Evolutionary conservation across 2,888 invertebrate genomes (phyloP), one percentile per base, ranked within the genome.

Genomic region (Eulithis testata): DNA sequence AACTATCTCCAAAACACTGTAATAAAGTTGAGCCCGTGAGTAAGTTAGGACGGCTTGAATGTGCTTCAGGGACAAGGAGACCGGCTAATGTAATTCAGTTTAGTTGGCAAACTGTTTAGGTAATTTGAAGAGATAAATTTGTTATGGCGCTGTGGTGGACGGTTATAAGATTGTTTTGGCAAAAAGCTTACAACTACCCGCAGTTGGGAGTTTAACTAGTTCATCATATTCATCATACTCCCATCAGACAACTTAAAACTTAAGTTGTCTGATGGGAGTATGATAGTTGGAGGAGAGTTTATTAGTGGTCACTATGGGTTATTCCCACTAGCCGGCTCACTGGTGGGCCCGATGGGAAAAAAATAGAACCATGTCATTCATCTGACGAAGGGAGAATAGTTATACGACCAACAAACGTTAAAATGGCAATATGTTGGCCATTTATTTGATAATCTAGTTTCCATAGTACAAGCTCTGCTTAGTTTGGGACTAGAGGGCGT

Each of bases 51-150:
- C 70, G 63, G 71, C 68, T 69, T 65, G 70, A 73, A 73, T 70
- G 71, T 71, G 73, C 73, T 73, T 72, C 55, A 51, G 73, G 72
- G 72, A 72, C 71, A 65, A 64, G 67, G 64, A 69, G 67, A 70
- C 72, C 65, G 64, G 70, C 70, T 73, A 67, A 68, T 68, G 73
- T 73, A 71, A 73, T 73, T 73, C 72, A 73, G 70, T 73, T 73
- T 70, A 71, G 66, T 73, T 65, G 61, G 63, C 69, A 72, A 70
- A 70, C 72, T 69, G 73, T 72, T 73, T 72, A 67, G 66, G 67
- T 67, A 63, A 67, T 67, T 63, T 67, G 63, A 63, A 60, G 60
- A 67, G 63, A 67, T 67, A 67, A 63, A 67, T 63, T 60, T 63
- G 67, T 67, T 63, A 63, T 54, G 53, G 36, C 40, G 37, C 53